Base-by-base conservation (phyloP, 2,888 invertebrate species). In the Phengaris alcon region DNA sequence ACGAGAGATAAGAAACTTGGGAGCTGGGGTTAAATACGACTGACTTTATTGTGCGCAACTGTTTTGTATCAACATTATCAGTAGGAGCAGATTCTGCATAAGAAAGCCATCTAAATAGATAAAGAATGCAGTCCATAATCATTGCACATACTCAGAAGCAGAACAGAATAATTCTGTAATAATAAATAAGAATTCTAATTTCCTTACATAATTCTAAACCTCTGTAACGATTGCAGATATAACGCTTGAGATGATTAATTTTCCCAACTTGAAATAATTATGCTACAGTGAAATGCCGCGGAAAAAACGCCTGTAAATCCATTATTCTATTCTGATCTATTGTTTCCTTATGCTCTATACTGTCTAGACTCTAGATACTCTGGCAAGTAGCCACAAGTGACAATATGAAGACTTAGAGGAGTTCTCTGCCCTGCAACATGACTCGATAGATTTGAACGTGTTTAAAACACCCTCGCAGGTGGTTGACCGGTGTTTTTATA, bases 341-440 rank as follows among this genome's bases (percentile, higher is more conserved):
- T 72, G 52, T 72, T 72, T 54, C 72, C 72, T 72, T 22, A 54
- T 35, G 3, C 52, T 13, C 22, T 22, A 51, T 46, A 51, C 59
- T 15, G 59, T 6, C 35, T 22, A 7, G 48, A 48, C 35, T 35
- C 35, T 3, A 35, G 35, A 48, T 8, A 48, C 59, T 22, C 48
- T 70, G 70, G 70, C 70, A 51, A 22, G n/a, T 12, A 15, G 72
- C 72, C 72, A 72, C 72, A 54, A 54, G 10, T 22, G 59, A 22
- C 35, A 64, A 64, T 44, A 44, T 44, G 12, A 70, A 22, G 52
- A 52, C 44, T 54, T 10, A 48, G 46, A 69, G 15, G 51, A 72
- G 72, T 72, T 72, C 72, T 54, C 22, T 52, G 52, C 54, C 72
- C 35, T 54, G 72, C 52, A 52, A 72, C 72, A 54, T 72, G 72